Evolutionary conservation across 1,140 invertebrate species (phyloP), one percentile per base, ranked within the genome.

Genomic region (Lycorma delicatula): DNA sequence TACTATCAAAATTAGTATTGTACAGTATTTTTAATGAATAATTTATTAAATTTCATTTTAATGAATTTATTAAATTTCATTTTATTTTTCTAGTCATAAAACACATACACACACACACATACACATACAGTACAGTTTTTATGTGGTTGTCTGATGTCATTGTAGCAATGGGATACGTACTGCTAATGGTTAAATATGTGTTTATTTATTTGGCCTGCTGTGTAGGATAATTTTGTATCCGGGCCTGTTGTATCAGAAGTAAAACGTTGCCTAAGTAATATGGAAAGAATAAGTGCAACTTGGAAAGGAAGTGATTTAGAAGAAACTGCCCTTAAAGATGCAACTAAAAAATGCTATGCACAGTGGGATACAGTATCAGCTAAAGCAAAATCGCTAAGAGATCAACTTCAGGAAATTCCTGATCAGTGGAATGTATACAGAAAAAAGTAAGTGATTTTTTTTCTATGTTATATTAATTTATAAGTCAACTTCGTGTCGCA

Each of bases 351-450:
- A 56, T 85, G 87, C 47, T 78, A 85, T 67, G 75, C 81, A 27
- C 75, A 85, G 55, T 95, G 89, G 89, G 78, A 86, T 49, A 76
- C 79, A 41, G 76, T 89, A 1, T 79, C 81, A 20, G 74, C 79
- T 9, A 81, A 82, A 66, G 77, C 93, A 16, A 85, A 89, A 62
- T 74, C 79, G 56, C 78, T 93, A 56, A 78, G 82, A 44, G 76
- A 84, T 56, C 86, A 91, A 58, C 71, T 96, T 28, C 85, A 91
- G 64, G 84, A 91, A 70, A 86, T 95, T 60, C 91, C 91, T 3
- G 86, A 91, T 53, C 86, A 93, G 68, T 95, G 92, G 93, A 83
- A 87, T 54, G 79, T 82, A 7, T 96, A 96, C 64, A 83, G 84
- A 71, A 71, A 81, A 44, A 92, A 85, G 78, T 85, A 70, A 74